Conservation (phyloP, 2,113 vertebrate species). For the Scophthalmus maximus region DNA sequence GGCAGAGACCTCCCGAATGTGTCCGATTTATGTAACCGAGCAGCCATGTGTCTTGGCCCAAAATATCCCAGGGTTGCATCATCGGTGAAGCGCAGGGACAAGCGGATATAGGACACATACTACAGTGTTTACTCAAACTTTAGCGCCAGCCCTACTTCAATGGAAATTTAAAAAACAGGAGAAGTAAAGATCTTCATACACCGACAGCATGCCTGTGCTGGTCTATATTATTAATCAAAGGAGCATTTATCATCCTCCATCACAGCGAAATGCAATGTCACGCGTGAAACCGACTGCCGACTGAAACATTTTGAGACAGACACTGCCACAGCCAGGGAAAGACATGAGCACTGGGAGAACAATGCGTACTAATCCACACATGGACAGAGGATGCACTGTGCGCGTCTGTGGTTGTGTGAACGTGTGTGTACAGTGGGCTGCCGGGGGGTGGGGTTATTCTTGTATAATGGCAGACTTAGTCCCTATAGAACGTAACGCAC, state of each 20-base stretch:
- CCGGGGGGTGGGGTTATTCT: slow-evolving; percentile 20
- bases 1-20: neutral
- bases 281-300: neutral
- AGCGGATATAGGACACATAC: neutral
- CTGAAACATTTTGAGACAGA: neutral
- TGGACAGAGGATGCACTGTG: slow-evolving; percentile 48
- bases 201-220: no score
- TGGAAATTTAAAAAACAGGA: no score
- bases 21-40: slow-evolving; percentile 8
- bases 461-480: slow-evolving; percentile 52
- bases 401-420: slow-evolving; percentile 13
- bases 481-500: slow-evolving; percentile 36
- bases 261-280: neutral
- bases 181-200: neutral
- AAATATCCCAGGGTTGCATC: slow-evolving; percentile 17
- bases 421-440: slow-evolving; percentile 2
- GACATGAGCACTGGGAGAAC: slow-evolving; percentile 36
- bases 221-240: neutral
- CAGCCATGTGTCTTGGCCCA: slow-evolving; percentile 17
- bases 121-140: slow-evolving; percentile 7
- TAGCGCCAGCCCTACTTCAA: neutral
- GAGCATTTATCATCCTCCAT: neutral
- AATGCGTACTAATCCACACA: slow-evolving; percentile 69
- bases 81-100: neutral
- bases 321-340: slow-evolving; percentile 3